phyloP scores from a whole-genome alignment of 2,888 invertebrate genomes.

The Aethes cnicana region DNA sequence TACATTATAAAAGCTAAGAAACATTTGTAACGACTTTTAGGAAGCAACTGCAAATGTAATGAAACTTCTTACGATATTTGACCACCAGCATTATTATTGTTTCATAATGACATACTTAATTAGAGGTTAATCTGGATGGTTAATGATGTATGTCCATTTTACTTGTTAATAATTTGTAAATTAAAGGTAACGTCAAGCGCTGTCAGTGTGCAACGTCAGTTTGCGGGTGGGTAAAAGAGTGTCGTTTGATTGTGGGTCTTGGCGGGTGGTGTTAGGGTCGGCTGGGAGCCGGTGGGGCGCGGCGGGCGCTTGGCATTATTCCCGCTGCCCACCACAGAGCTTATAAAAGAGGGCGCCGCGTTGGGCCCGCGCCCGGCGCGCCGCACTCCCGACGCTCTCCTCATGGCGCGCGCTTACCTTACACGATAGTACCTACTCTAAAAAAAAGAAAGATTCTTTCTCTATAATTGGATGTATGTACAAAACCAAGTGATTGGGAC shows the following conservation, averaged over 20 bases:
- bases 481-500: conserved; percentile 69
- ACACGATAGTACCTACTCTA: conserved; percentile 68
- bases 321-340: conserved; percentile 72
- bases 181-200: conserved; percentile 49
- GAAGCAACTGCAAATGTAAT: no score
- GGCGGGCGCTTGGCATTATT: conserved; percentile 54
- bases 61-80: background rate
- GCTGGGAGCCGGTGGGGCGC: conserved; percentile 17
- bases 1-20: no score
- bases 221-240: conserved; percentile 29
- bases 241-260: conserved; percentile 39
- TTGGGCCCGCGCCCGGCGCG: conserved; percentile 75
- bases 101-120: background rate
- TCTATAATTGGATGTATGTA: conserved; percentile 48
- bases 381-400: conserved; percentile 71
- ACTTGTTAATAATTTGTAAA: conserved; percentile 58
- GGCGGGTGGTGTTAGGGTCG: conserved; percentile 37
- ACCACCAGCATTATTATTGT: background rate
- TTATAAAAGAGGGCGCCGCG: conserved; percentile 76
- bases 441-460: conserved; percentile 57
- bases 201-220: conserved; percentile 36
- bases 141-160: conserved; percentile 45
- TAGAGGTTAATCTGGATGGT: conserved; percentile 35
- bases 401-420: conserved; percentile 80
- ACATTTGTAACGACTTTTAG: no score